These are phyloP conservation scores for Muscina levida DNA, from an alignment of 2,888 invertebrate genomes.

Conservation along the genomic window DNA sequence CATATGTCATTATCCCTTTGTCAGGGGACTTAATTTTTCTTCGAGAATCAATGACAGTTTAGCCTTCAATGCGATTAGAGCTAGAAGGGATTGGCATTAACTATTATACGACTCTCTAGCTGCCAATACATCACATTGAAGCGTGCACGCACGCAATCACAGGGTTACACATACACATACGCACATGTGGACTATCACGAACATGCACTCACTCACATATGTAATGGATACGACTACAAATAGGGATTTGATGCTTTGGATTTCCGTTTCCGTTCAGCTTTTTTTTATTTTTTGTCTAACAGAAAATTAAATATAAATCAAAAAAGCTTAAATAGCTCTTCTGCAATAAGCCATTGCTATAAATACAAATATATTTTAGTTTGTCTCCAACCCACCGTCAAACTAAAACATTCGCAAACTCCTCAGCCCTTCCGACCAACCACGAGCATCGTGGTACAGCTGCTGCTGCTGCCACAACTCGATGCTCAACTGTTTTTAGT, in stretches of 20 bases:
- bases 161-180: not conserved
- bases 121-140: constrained; percentile 39
- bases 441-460: not conserved
- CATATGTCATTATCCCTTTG: constrained; percentile 1
- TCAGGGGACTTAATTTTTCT: constrained; percentile 3
- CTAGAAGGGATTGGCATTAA: too few species aligned
- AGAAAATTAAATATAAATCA: constrained; percentile 50
- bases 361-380: constrained; percentile 26
- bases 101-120: constrained; percentile 7
- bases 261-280: constrained; percentile 32
- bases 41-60: constrained; percentile 44
- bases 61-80: constrained; percentile 49
- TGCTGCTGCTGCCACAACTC: constrained; percentile 18
- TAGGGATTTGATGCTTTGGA: constrained; percentile 40
- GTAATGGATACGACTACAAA: not conserved
- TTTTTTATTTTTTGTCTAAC: not conserved
- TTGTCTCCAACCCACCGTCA: not conserved
- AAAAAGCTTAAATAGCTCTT: constrained; percentile 58
- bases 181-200: not conserved
- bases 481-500: not conserved
- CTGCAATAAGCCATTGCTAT: constrained; percentile 49
- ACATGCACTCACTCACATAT: constrained; percentile 11
- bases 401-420: not conserved
- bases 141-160: not conserved
- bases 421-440: not conserved